phyloP scores from a whole-genome alignment of 2,113 vertebrate species.

The Oreotrochilus melanogaster region DNA sequence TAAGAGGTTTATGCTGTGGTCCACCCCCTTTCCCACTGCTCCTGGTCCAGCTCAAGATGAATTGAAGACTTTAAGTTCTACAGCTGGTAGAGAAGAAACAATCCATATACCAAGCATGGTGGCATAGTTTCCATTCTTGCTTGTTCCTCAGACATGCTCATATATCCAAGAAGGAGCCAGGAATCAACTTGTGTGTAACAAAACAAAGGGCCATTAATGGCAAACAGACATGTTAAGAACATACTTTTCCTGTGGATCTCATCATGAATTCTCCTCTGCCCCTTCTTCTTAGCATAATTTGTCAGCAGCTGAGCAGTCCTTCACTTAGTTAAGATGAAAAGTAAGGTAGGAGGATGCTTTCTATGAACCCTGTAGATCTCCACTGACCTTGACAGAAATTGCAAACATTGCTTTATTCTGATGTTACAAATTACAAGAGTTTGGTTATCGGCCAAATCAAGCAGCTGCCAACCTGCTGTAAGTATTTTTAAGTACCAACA shows the following conservation, averaged over 20 bases:
- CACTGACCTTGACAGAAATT: neutral
- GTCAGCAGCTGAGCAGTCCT: neutral
- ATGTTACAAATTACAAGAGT: neutral
- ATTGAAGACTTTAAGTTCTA: neutral
- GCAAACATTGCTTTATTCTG: neutral
- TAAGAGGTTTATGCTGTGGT: neutral
- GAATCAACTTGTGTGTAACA: neutral
- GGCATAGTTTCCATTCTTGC: neutral
- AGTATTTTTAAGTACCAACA: neutral
- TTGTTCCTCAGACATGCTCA: neutral
- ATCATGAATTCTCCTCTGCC: neutral
- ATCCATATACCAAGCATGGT: neutral
- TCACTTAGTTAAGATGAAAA: neutral
- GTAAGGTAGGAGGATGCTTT: neutral
- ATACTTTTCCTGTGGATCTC: neutral
- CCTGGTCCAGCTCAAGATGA: neutral
- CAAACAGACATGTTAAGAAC: neutral
- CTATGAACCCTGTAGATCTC: neutral
- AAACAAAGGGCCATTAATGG: neutral
- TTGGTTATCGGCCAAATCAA: slow-evolving; percentile 24
- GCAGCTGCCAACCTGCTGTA: neutral
- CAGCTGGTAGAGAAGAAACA: neutral
- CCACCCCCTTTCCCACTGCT: neutral
- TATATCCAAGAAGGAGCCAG: neutral
- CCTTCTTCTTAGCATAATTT: neutral